These are phyloP conservation scores for Sinocyclocheilus rhinocerous DNA, from an alignment of 2,113 vertebrate genomes.

Conservation along the genomic window DNA sequence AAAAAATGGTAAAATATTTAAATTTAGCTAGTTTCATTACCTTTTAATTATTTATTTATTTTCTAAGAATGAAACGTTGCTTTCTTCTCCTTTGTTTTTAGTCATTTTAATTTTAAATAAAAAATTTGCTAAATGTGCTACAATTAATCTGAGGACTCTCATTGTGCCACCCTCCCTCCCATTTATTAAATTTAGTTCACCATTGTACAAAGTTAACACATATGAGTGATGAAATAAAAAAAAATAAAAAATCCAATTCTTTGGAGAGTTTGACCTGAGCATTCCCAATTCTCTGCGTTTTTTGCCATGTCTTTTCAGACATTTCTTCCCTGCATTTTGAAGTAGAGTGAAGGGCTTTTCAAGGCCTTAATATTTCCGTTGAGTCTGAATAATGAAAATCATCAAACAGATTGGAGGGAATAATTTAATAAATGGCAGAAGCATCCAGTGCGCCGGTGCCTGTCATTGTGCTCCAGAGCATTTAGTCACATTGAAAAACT, in stretches of 20 bases:
- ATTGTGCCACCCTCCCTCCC: neutral
- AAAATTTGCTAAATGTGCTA: neutral
- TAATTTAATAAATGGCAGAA: slow-evolving; percentile 59
- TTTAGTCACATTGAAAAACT: slow-evolving; percentile 58
- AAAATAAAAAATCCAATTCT: slow-evolving; percentile 27
- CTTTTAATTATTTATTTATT: neutral
- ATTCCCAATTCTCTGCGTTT: slow-evolving; percentile 47
- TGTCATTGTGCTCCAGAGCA: slow-evolving; percentile 52
- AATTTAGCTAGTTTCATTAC: neutral
- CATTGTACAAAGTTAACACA: slow-evolving; percentile 42
- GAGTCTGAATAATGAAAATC: slow-evolving; percentile 59
- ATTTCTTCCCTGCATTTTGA: slow-evolving; percentile 54
- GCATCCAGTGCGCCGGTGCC: slow-evolving; percentile 27
- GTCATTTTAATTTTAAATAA: neutral
- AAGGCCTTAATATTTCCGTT: slow-evolving; percentile 62
- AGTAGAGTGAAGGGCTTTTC: slow-evolving; percentile 56
- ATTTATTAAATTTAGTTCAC: slow-evolving; percentile 23
- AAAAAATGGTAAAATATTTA: too few species aligned
- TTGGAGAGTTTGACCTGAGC: slow-evolving; percentile 9
- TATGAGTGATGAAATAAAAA: neutral
- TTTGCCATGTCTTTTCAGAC: slow-evolving; percentile 42
- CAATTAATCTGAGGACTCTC: neutral
- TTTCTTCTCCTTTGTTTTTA: neutral
- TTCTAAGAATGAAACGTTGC: neutral
- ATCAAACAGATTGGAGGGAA: slow-evolving; percentile 60